Percentiles rank a stretch among this genome's conserved stretches.
Conservation (phyloP, 2,113 vertebrate genomes). For the Colistium nudipinnis region DNA sequence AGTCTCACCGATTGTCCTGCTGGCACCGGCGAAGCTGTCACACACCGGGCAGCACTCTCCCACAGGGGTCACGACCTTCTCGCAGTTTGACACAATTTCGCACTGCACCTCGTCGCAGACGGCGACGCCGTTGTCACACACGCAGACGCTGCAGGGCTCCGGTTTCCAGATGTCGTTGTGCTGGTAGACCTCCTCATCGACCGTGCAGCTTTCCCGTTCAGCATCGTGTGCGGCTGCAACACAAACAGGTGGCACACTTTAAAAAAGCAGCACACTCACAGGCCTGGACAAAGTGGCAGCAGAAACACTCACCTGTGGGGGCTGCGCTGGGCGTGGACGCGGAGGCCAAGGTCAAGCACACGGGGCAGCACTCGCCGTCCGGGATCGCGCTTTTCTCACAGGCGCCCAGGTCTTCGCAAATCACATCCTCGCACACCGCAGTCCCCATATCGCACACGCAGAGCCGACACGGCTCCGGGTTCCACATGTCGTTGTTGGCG, state of each 20-base stretch:
- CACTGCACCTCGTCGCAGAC: slow-evolving; percentile 93
- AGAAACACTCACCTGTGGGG: slow-evolving; percentile 12
- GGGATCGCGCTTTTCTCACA: slow-evolving; percentile 53
- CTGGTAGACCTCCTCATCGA: slow-evolving; percentile 84
- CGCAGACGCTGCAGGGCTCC: slow-evolving; percentile 87
- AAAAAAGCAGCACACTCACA: not conserved
- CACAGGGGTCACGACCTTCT: slow-evolving; percentile 80
- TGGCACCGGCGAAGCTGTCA: slow-evolving; percentile 70
- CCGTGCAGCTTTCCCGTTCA: slow-evolving; percentile 81
- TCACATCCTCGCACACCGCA: slow-evolving; percentile 46
- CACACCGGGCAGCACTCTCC: slow-evolving; percentile 95
- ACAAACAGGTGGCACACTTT: fast-evolving
- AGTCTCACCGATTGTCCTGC: slow-evolving; percentile 73
- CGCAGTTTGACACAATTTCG: slow-evolving; percentile 82
- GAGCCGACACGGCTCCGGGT: slow-evolving; percentile 52
- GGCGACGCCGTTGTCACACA: slow-evolving; percentile 90
- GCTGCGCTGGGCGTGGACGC: not conserved
- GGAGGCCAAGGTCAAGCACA: slow-evolving; percentile 43
- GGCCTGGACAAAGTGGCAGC: fast-evolving
- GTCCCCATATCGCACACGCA: slow-evolving; percentile 59
- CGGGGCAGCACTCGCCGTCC: slow-evolving; percentile 69
- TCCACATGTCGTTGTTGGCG: slow-evolving; percentile 63
- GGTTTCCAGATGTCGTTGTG: slow-evolving; percentile 94
- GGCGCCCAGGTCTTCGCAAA: slow-evolving; percentile 52
- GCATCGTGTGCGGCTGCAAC: slow-evolving; percentile 28